Evolutionary conservation across 2,888 invertebrate genomes (phyloP).

Genomic region (Meteorus cinctellus): DNA sequence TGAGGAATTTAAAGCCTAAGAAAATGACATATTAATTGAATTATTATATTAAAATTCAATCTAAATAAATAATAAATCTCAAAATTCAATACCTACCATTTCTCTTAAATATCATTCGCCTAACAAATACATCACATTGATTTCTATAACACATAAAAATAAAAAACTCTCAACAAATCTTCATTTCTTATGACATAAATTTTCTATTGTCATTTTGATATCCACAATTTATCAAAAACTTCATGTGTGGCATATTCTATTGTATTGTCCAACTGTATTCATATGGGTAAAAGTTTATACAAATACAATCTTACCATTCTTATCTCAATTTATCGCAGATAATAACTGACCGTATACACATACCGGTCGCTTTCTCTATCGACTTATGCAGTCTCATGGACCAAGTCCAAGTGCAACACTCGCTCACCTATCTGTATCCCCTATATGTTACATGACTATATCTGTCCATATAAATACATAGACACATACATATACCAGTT

Average conservation of each 20-base stretch:
- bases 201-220: not conserved
- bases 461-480: not conserved
- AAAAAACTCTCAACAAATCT: not conserved
- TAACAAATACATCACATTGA: not conserved
- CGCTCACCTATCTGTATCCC: conserved; percentile 46
- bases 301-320: conserved; percentile 27
- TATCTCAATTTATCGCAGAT: conserved; percentile 47
- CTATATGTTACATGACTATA: conserved; percentile 25
- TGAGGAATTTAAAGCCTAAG: no score
- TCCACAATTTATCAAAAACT: conserved; percentile 8
- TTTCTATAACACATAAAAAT: not conserved
- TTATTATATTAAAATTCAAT: no score
- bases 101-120: not conserved
- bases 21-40: no score
- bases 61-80: no score
- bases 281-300: conserved; percentile 20
- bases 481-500: conserved; percentile 31
- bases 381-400: conserved; percentile 49
- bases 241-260: conserved; percentile 8
- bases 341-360: conserved; percentile 48
- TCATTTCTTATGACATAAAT: not conserved
- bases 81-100: not conserved
- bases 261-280: conserved; percentile 41
- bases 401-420: conserved; percentile 64
- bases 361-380: conserved; percentile 35